phyloP scores from a whole-genome alignment of 2,113 vertebrate species.

The Prinia subflava region DNA sequence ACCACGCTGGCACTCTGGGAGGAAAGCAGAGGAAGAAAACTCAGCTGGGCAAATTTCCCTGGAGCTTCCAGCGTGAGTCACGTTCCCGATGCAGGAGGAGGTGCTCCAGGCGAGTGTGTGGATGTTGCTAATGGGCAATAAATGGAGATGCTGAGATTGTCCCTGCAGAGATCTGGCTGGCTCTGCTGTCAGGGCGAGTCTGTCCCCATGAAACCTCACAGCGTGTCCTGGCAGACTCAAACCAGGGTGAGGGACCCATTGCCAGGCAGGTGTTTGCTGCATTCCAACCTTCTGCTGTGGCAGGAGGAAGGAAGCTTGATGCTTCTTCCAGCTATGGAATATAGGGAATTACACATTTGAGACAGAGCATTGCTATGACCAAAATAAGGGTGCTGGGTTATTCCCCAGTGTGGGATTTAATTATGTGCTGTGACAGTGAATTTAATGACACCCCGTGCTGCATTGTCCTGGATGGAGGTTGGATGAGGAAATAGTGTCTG shows the following conservation, averaged over 20 bases:
- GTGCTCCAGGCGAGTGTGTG: background rate
- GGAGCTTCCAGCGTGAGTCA: background rate
- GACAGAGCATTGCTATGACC: background rate
- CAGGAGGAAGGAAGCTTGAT: background rate
- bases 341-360: background rate
- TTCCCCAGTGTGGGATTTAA: background rate
- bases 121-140: background rate
- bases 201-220: background rate
- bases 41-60: background rate
- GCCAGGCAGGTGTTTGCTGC: background rate
- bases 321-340: background rate
- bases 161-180: background rate
- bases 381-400: background rate
- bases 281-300: background rate
- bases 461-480: background rate
- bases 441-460: background rate
- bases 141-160: background rate
- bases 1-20: background rate
- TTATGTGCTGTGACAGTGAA: background rate
- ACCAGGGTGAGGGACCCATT: background rate
- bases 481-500: background rate
- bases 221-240: background rate
- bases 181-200: accelerated
- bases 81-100: background rate
- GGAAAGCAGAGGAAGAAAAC: background rate